Base-by-base conservation (phyloP, 92 coral and sea anemone species). In the Muricea muricata region DNA sequence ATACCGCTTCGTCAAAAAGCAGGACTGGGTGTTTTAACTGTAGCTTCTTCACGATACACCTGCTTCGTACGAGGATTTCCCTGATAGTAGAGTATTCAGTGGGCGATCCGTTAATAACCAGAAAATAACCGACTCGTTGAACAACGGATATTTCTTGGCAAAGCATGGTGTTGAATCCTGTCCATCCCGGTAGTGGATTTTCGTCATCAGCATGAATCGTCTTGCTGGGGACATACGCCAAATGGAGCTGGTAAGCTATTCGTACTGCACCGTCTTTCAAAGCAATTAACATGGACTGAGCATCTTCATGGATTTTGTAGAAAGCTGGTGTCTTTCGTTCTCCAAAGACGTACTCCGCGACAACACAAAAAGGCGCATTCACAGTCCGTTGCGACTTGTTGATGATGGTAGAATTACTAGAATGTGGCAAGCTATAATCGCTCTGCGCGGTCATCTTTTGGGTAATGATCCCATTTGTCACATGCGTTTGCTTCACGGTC, bases 351-450 rank as follows among this genome's bases (percentile, higher is more conserved):
- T 57, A 85, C 15, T 81, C 65, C 32, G 71, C 63, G 54, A 85
- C 50, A 67, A 18, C 65, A 32, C 40, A n/a, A 10, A 24, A 23
- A 28, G 84, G 89, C 29, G 32, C 77, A 31, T 85, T 48, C 28
- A 85, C 85, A 31, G 89, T 63, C 21, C 78, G 85, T 32, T 85
- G 79, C 57, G 85, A 55, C 84, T 74, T 74, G 72, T 65, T 85
- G 73, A 85, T 85, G 42, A 68, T 20, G 18, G 74, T n/a, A n/a
- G n/a, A n/a, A n/a, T n/a, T n/a, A n/a, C n/a, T 68, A 48, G 75
- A 40, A 32, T 68, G 75, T 68, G n/a, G n/a, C n/a, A n/a, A n/a
- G 75, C 61, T 65, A 57, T 58, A 29, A n/a, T 65, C 46, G 42
- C 31, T 52, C 65, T 85, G 25, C 18, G 39, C 23, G 21, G 60